phyloP scores from a whole-genome alignment of 2,797 vertebrate genomes.

The Morelia viridis region DNA sequence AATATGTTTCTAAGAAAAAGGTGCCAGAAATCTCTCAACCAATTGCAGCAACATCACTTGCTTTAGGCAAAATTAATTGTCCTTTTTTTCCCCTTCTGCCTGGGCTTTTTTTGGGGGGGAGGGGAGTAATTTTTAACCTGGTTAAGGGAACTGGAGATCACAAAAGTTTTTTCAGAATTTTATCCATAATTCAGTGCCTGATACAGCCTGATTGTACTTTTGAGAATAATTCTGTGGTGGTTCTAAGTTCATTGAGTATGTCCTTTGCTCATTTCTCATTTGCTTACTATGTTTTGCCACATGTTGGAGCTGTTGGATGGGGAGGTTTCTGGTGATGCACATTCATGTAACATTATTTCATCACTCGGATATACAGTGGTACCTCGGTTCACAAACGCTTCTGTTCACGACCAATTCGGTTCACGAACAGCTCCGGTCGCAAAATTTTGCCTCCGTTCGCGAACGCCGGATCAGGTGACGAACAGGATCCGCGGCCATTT shows the following conservation, averaged over 20 bases:
- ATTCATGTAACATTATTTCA: not conserved
- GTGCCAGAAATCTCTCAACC: not conserved
- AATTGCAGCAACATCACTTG: not conserved
- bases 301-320: not conserved
- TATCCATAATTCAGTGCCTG: too few species aligned
- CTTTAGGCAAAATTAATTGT: not conserved
- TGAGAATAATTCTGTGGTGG: not conserved
- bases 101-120: not conserved
- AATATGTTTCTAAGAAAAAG: not conserved
- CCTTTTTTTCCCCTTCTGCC: not conserved
- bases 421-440: too few species aligned
- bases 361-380: not conserved
- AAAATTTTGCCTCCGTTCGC: too few species aligned
- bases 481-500: too few species aligned
- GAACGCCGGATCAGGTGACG: too few species aligned
- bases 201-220: too few species aligned
- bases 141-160: not conserved
- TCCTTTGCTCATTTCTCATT: too few species aligned
- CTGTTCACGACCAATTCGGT: too few species aligned
- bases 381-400: too few species aligned
- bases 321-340: not conserved
- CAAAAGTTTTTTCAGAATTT: too few species aligned
- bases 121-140: not conserved
- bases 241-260: not conserved
- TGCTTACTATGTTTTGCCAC: too few species aligned